These are phyloP conservation scores for Tanytarsus gracilentus DNA, from an alignment of 2,888 invertebrate species.

Conservation along the genomic window DNA sequence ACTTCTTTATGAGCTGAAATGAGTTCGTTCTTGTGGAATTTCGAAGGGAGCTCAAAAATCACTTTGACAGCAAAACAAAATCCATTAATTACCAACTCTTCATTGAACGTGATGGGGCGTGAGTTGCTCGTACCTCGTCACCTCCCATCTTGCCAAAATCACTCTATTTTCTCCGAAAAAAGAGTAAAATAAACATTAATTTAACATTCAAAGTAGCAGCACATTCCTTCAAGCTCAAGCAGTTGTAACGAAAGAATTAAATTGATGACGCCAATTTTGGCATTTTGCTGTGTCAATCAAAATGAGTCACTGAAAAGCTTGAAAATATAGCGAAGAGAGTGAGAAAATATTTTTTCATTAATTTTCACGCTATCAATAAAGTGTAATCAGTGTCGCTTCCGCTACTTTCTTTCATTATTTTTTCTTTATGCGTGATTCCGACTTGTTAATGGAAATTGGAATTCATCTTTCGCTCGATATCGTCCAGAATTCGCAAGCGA, in stretches of 20 bases:
- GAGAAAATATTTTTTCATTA: slow-evolving; percentile 2
- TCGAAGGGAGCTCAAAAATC: background rate
- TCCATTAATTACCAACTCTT: slow-evolving; percentile 14
- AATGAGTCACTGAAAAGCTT: background rate
- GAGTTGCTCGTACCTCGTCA: background rate
- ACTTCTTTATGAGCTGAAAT: too few relatives aligned
- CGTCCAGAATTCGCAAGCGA: too few relatives aligned
- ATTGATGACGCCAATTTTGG: slow-evolving; percentile 13
- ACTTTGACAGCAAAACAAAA: slow-evolving; percentile 15
- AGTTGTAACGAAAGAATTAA: background rate
- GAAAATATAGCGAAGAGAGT: background rate
- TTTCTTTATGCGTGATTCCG: too few relatives aligned
- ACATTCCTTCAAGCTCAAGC: background rate
- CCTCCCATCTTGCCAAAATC: background rate
- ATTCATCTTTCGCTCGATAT: too few relatives aligned
- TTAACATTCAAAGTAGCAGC: slow-evolving; percentile 6
- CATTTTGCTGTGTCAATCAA: slow-evolving; percentile 5
- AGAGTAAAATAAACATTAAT: slow-evolving; percentile 9
- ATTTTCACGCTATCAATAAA: slow-evolving; percentile 13
- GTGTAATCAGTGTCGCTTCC: slow-evolving; percentile 6
- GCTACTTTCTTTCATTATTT: background rate
- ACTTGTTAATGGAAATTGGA: too few relatives aligned
- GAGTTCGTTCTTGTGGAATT: background rate
- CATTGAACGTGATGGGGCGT: slow-evolving; percentile 10
- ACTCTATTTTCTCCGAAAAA: background rate